phyloP scores from a whole-genome alignment of 2,797 vertebrate species.

The Catostomus latipinnis region DNA sequence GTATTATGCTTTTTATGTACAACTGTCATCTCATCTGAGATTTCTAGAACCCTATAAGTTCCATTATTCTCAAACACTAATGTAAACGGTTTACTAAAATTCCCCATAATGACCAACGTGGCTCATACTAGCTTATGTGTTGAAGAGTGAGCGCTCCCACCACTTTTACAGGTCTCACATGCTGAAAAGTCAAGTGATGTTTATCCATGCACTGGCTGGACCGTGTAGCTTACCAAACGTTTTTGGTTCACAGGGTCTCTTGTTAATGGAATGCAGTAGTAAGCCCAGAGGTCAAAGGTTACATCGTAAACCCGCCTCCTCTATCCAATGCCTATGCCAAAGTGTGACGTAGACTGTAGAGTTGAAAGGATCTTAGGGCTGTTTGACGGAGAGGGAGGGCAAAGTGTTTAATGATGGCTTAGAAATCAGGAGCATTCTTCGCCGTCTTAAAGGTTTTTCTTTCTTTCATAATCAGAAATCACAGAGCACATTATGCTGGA shows the following conservation, averaged over 20 bases:
- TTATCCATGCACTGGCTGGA: background rate
- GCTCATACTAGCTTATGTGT: background rate
- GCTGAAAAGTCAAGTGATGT: slow-evolving; percentile 37
- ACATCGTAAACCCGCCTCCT: background rate
- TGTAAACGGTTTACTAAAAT: slow-evolving; percentile 31
- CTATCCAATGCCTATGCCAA: slow-evolving; percentile 2
- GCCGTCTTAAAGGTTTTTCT: slow-evolving; percentile 70
- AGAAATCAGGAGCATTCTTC: slow-evolving; percentile 77
- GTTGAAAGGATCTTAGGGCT: slow-evolving; percentile 65
- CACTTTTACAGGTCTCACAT: background rate
- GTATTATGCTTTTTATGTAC: too few species aligned
- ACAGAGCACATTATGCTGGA: slow-evolving; percentile 62
- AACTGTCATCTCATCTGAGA: slow-evolving; percentile 2
- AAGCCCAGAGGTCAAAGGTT: slow-evolving; percentile 18
- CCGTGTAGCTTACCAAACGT: background rate
- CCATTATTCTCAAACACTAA: background rate
- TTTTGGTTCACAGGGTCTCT: slow-evolving; percentile 10
- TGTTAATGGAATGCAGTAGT: slow-evolving; percentile 4
- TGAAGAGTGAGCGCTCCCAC: background rate
- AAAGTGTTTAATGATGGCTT: slow-evolving; percentile 69
- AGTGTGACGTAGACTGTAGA: slow-evolving; percentile 46
- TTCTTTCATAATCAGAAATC: slow-evolving; percentile 50
- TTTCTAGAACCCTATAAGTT: background rate
- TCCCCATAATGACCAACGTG: background rate
- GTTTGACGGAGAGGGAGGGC: slow-evolving; percentile 12